Evolutionary conservation across 2,113 vertebrate species (phyloP).

Genomic region (Perca flavescens): DNA sequence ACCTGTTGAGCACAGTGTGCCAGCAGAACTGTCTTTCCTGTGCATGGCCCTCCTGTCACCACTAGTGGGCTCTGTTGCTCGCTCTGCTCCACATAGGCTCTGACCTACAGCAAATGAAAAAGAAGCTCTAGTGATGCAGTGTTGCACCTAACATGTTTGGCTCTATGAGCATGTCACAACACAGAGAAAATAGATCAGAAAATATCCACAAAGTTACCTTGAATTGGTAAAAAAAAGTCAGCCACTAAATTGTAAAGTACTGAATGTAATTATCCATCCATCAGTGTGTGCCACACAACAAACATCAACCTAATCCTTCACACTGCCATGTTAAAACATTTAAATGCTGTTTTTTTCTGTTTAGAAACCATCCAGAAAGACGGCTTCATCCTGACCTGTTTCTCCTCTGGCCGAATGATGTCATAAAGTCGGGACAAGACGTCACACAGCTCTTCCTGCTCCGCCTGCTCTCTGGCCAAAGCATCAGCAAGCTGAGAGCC

Average conservation of each 20-base stretch:
- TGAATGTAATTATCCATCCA: not conserved
- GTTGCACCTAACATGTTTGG: not conserved
- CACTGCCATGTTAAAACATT: not conserved
- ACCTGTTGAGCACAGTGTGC: conserved; percentile 84
- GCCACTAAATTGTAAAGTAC: not conserved
- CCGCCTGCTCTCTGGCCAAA: conserved; percentile 54
- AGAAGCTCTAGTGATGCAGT: not conserved
- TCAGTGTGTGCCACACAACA: not conserved
- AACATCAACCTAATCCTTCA: not conserved
- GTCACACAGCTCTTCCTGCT: conserved; percentile 79
- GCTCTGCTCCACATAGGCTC: conserved; percentile 75
- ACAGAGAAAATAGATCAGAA: not conserved
- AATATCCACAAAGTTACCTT: not conserved
- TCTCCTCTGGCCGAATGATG: conserved; percentile 69
- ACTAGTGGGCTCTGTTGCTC: conserved; percentile 76
- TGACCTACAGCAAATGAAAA: conserved; percentile 57
- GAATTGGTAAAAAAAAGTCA: not conserved
- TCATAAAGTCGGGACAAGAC: conserved; percentile 76
- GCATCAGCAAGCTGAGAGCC: conserved; percentile 15
- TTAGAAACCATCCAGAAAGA: not conserved
- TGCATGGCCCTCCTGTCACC: conserved; percentile 82
- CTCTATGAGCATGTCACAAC: not conserved
- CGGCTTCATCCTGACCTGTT: conserved; percentile 60
- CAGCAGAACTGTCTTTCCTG: conserved; percentile 85
- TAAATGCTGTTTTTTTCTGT: not conserved